A percentile compares a stretch with the other conserved stretches of the same genome.
Evolutionary conservation across 1,140 invertebrate genomes (phyloP).

Genomic region (Temnothorax longispinosus): DNA sequence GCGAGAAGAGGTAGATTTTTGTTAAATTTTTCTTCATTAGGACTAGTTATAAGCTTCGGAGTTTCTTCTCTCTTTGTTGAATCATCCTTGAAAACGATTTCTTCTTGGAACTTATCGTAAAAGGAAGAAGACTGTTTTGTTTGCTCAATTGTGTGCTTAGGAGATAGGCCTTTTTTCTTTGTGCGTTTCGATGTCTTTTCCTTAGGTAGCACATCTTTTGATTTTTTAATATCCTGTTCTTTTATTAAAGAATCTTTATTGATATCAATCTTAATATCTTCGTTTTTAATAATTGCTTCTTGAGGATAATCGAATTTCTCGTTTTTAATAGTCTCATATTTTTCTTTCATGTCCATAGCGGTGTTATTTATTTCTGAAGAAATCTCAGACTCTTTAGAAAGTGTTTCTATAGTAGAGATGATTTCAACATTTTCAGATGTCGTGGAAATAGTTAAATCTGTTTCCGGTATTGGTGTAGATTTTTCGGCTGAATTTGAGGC

Average conservation of each 20-base stretch:
- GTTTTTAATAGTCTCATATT: neutral
- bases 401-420: neutral
- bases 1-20: neutral
- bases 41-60: neutral
- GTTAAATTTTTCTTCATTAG: neutral
- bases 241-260: neutral
- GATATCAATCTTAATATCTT: constrained; percentile 1
- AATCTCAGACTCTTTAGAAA: neutral
- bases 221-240: neutral
- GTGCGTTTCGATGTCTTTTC: neutral
- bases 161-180: constrained; percentile 35
- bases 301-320: neutral
- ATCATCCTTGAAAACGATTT: constrained; percentile 38
- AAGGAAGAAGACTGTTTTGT: neutral
- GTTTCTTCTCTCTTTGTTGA: constrained; percentile 6
- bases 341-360: neutral
- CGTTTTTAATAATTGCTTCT: neutral
- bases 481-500: neutral
- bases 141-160: constrained; percentile 20
- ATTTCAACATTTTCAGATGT: neutral
- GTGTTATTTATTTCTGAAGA: neutral
- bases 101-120: constrained; percentile 59
- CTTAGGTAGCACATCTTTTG: neutral
- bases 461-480: neutral
- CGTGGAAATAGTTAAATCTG: neutral